These are phyloP conservation scores for Cotesia vestalis DNA, from an alignment of 1,140 invertebrate genomes.

Conservation along the genomic window DNA sequence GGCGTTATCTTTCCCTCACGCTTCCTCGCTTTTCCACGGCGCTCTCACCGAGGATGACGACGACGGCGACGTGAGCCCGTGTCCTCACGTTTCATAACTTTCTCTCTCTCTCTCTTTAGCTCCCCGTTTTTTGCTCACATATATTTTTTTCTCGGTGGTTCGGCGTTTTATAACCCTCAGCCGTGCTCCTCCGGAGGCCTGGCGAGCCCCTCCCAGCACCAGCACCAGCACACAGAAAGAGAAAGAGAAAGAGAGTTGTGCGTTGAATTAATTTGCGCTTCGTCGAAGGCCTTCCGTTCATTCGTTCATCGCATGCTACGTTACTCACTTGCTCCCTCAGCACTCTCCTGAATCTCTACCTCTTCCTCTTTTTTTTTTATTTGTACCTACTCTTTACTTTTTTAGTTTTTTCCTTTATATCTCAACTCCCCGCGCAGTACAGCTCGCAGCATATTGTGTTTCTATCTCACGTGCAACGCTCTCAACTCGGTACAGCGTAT, in stretches of 20 bases:
- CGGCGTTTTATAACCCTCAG: conserved; percentile 38
- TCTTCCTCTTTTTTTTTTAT: conserved; percentile 25
- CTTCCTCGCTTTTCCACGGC: conserved; percentile 24
- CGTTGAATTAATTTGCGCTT: conserved; percentile 47
- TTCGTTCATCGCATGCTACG: background rate
- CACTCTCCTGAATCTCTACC: no score
- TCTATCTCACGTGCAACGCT: conserved; percentile 26
- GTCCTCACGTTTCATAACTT: conserved; percentile 30
- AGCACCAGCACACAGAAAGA: conserved; percentile 8
- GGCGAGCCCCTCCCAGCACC: background rate
- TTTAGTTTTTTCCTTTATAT: background rate
- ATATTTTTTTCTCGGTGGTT: conserved; percentile 20
- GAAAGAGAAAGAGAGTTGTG: conserved; percentile 33
- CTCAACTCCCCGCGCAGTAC: background rate
- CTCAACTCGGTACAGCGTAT: background rate
- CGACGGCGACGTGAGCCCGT: background rate
- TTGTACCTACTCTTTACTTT: background rate
- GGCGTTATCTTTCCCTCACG: conserved; percentile 25
- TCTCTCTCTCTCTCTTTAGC: background rate
- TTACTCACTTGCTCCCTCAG: no score
- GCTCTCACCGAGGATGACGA: background rate
- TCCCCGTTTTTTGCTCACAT: conserved; percentile 28
- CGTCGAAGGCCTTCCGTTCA: conserved; percentile 36
- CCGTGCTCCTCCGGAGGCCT: conserved; percentile 27
- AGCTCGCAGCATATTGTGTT: conserved; percentile 14